Conservation (phyloP, 2,113 vertebrate genomes). For the Nibea albiflora region DNA sequence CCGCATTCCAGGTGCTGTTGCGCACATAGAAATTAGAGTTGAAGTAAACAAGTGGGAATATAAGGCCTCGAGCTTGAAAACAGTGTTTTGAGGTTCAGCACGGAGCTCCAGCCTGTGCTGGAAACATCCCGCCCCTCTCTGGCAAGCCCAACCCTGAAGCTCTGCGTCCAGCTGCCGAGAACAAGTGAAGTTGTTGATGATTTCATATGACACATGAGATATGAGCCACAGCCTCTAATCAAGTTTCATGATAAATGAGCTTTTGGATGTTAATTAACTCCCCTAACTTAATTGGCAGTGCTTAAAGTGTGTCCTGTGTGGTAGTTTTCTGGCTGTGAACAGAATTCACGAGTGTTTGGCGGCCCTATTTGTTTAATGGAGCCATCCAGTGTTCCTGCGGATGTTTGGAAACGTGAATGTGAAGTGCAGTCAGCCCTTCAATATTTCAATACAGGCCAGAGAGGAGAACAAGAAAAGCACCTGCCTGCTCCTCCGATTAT, state of each 20-base stretch:
- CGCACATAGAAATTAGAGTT: conserved; percentile 80
- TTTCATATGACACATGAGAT: not conserved
- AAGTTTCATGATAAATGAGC: not conserved
- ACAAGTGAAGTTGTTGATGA: conserved; percentile 12
- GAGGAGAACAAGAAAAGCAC: conserved; percentile 43
- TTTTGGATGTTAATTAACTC: not conserved
- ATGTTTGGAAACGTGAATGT: conserved; percentile 19
- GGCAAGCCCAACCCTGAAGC: conserved; percentile 9
- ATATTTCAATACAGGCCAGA: conserved; percentile 4
- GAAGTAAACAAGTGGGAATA: conserved; percentile 74
- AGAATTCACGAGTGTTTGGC: not conserved
- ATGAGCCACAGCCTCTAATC: not conserved
- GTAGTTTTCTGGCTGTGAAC: not conserved
- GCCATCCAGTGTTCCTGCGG: not conserved
- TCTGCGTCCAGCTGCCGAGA: not conserved
- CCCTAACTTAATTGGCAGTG: not conserved
- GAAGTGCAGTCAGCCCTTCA: conserved; percentile 19
- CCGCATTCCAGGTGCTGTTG: conserved; percentile 83
- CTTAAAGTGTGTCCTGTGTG: not conserved
- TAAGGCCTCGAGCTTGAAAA: conserved; percentile 34
- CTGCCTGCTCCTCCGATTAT: conserved; percentile 29
- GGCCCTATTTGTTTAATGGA: conserved; percentile 10
- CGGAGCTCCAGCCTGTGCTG: conserved; percentile 9
- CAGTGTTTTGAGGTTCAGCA: conserved; percentile 18
- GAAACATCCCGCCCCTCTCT: conserved; percentile 24